Evolutionary conservation across 2,888 invertebrate species (phyloP).

Genomic region (Blastobasis adustella): DNA sequence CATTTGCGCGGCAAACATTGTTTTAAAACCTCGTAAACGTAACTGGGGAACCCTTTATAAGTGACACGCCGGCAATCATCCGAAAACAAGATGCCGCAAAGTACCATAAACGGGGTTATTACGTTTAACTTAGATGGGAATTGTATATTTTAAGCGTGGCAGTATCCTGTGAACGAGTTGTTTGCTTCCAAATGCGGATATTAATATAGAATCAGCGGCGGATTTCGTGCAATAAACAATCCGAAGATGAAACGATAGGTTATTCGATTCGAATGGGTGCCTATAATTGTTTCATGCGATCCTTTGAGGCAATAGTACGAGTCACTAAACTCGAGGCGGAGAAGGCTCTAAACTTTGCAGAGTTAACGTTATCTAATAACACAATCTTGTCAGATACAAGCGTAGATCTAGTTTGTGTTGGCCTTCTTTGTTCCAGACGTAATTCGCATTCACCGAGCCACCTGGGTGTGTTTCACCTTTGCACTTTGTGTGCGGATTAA

Average conservation of each 20-base stretch:
- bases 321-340: background rate
- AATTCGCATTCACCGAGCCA: conserved; percentile 23
- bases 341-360: conserved; percentile 15
- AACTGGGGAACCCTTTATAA: conserved; percentile 5
- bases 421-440: conserved; percentile 21
- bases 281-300: background rate
- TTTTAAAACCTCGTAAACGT: conserved; percentile 13
- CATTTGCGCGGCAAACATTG: conserved; percentile 10
- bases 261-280: too few species aligned
- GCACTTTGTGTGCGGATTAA: conserved; percentile 4
- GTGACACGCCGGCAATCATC: conserved; percentile 9
- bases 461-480: conserved; percentile 17
- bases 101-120: conserved; percentile 9
- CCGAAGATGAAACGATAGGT: too few species aligned
- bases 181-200: too few species aligned
- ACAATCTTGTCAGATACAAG: conserved; percentile 20
- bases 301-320: conserved; percentile 1
- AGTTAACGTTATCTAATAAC: conserved; percentile 20
- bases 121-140: conserved; percentile 4
- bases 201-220: too few species aligned
- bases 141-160: too few species aligned
- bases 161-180: too few species aligned
- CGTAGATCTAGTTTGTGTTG: conserved; percentile 22
- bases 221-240: too few species aligned
- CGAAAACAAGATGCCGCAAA: conserved; percentile 11